phyloP scores from a whole-genome alignment of 2,797 vertebrate species.

The Aythya fuligula region DNA sequence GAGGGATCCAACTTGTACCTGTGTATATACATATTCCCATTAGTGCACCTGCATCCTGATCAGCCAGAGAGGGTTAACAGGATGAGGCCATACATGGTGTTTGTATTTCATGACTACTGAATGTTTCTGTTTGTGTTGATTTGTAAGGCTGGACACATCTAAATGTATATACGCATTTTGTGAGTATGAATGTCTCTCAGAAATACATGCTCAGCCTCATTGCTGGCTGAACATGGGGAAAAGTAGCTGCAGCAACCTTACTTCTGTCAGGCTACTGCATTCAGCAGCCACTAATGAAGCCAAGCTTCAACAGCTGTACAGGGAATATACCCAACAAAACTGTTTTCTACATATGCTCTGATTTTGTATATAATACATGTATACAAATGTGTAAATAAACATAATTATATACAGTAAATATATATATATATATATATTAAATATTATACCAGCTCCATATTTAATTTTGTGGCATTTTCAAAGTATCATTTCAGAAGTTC shows the following conservation, averaged over 20 bases:
- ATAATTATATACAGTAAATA: not conserved
- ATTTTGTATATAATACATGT: not conserved
- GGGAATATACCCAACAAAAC: not conserved
- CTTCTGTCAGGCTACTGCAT: not conserved
- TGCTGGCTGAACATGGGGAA: not conserved
- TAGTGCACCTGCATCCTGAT: not conserved
- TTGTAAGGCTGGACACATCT: not conserved
- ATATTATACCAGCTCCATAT: not conserved
- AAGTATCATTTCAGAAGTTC: not conserved
- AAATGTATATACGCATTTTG: not conserved
- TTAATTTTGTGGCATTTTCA: not conserved
- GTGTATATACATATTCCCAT: not conserved
- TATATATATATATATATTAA: not conserved
- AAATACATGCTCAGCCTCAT: not conserved
- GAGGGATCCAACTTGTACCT: not conserved
- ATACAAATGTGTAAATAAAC: not conserved
- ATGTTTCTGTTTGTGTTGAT: not conserved
- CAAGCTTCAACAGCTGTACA: not conserved
- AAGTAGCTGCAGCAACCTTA: not conserved
- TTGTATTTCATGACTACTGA: not conserved
- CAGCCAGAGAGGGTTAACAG: not conserved
- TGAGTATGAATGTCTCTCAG: not conserved
- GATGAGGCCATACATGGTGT: not conserved
- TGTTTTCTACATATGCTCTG: not conserved
- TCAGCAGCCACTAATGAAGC: not conserved